A percentile compares a stretch with the other conserved stretches of the same genome.
Conservation (phyloP, 2,797 vertebrate species). For the Decapterus maruadsi region DNA sequence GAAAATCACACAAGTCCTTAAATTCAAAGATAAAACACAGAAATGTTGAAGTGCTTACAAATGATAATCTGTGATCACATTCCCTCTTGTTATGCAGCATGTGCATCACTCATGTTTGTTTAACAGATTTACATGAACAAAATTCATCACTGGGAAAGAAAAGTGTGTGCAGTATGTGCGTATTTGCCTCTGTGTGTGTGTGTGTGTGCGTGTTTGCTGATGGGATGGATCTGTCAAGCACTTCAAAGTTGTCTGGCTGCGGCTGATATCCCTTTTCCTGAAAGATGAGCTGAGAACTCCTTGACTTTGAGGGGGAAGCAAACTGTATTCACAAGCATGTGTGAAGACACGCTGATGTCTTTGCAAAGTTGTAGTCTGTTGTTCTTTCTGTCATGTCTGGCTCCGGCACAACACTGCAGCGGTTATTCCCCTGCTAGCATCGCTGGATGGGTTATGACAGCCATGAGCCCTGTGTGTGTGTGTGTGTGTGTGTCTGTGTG, state of each 20-base stretch:
- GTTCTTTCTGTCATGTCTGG: slow-evolving; percentile 79
- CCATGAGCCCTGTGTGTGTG: slow-evolving; percentile 53
- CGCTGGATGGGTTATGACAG: slow-evolving; percentile 76
- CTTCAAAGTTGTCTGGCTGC: slow-evolving; percentile 54
- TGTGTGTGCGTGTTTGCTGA: slow-evolving; percentile 35
- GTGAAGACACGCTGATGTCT: slow-evolving; percentile 71
- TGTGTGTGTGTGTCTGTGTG: slow-evolving; percentile 25
- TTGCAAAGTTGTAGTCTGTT: slow-evolving; percentile 65
- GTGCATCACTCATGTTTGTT: slow-evolving; percentile 1
- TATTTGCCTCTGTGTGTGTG: too few species aligned
- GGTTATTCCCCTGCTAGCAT: slow-evolving; percentile 70
- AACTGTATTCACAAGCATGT: slow-evolving; percentile 55
- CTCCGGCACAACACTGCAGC: slow-evolving; percentile 65
- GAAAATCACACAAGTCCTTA: background rate
- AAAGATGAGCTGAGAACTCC: slow-evolving; percentile 55
- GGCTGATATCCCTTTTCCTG: slow-evolving; percentile 31
- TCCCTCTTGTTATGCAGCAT: background rate
- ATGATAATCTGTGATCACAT: background rate
- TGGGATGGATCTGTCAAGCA: slow-evolving; percentile 45
- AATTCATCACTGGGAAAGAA: background rate
- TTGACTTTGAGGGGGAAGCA: slow-evolving; percentile 53
- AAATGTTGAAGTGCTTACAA: background rate
- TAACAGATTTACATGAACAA: background rate
- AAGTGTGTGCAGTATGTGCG: background rate
- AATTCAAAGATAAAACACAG: background rate